A percentile compares a stretch with the other conserved stretches of the same genome.
These are phyloP conservation scores for Lathamus discolor DNA, from an alignment of 2,113 vertebrate species.

Conservation along the genomic window DNA sequence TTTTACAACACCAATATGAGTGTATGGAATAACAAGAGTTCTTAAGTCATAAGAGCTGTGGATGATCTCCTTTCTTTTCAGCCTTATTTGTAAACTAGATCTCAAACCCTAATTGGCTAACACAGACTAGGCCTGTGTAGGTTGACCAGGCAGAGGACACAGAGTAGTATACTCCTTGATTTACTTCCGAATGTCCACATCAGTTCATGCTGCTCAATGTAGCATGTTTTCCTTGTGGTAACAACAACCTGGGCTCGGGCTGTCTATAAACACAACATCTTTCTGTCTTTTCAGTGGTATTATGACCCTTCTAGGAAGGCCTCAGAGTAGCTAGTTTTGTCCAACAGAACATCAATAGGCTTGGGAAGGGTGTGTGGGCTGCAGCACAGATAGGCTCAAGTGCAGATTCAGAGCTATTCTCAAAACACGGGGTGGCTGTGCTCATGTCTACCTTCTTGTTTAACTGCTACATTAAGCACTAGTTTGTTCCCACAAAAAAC, in stretches of 20 bases:
- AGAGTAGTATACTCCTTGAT: not conserved
- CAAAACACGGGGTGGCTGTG: not conserved
- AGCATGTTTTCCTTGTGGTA: not conserved
- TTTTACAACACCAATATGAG: not conserved
- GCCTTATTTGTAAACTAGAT: not conserved
- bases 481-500: not conserved
- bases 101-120: not conserved
- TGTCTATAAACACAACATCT: not conserved
- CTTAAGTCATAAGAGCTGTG: not conserved
- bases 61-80: not conserved
- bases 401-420: not conserved
- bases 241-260: not conserved
- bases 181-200: not conserved
- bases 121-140: not conserved
- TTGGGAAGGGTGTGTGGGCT: not conserved
- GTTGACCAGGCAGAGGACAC: not conserved
- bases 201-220: not conserved
- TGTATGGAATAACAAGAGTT: not conserved
- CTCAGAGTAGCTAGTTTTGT: not conserved
- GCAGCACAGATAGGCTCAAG: not conserved
- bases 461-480: not conserved
- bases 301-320: not conserved
- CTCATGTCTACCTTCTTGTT: not conserved
- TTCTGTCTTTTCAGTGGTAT: not conserved
- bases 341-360: not conserved